Evolutionary conservation across 2,113 vertebrate genomes (phyloP).

Genomic region (Calypte anna): DNA sequence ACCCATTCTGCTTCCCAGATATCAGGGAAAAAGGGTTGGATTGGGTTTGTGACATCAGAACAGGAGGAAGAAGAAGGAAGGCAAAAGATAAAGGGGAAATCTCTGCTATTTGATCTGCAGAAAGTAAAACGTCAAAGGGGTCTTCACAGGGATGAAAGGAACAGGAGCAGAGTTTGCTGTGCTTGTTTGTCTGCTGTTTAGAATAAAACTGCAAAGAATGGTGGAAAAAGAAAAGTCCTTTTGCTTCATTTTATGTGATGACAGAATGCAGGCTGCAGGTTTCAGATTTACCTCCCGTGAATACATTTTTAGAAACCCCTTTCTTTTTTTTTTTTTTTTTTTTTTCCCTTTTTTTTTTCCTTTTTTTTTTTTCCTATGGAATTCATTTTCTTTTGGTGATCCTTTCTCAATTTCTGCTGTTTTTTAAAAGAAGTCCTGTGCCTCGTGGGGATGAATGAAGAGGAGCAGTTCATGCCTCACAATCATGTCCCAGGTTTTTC

Average conservation of each 20-base stretch:
- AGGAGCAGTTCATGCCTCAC: background rate
- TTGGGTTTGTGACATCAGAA: rapidly evolving
- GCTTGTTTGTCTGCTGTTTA: background rate
- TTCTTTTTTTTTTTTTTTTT: background rate
- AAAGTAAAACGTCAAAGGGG: background rate
- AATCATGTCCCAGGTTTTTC: background rate
- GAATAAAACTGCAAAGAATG: background rate
- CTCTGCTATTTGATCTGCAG: constrained; percentile 12
- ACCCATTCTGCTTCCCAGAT: background rate
- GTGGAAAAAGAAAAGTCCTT: background rate
- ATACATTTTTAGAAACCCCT: constrained; percentile 19
- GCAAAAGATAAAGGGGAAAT: background rate
- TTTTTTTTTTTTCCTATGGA: background rate
- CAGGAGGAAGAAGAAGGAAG: background rate
- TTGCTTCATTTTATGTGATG: background rate
- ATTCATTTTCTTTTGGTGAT: constrained; percentile 35
- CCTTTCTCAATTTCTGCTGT: background rate
- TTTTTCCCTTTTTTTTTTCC: background rate
- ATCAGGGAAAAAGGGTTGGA: background rate
- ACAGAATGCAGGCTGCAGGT: background rate
- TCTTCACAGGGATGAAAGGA: background rate
- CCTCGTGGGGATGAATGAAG: background rate
- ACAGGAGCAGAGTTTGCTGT: background rate
- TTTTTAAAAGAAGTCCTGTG: background rate
- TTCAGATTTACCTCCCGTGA: constrained; percentile 17